Percentiles rank a stretch among this genome's conserved stretches.
Conservation (phyloP, 2,888 invertebrate species). For the Drosophila peninsularis region DNA sequence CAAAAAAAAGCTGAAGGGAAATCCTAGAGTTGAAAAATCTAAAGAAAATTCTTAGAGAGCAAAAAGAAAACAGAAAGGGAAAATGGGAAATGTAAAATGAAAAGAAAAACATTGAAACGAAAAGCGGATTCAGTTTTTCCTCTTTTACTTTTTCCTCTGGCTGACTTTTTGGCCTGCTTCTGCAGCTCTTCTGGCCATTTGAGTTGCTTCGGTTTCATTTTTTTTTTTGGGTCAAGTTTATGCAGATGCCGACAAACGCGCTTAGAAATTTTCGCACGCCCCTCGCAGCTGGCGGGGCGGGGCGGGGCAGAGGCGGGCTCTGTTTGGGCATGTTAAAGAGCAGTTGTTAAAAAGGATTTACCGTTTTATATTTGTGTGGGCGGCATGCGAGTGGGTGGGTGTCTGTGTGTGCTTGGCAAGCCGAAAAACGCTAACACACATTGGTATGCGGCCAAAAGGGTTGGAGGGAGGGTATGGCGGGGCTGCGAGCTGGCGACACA, state of each 20-base stretch:
- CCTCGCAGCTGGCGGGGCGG: slow-evolving; percentile 4
- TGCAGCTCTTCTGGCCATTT: slow-evolving; percentile 16
- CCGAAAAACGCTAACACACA: slow-evolving; percentile 34
- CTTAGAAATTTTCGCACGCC: slow-evolving; percentile 71
- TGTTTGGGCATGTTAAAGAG: slow-evolving; percentile 71
- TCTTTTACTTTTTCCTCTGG: slow-evolving; percentile 8
- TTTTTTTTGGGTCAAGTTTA: slow-evolving; percentile 76
- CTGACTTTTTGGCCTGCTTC: slow-evolving; percentile 50
- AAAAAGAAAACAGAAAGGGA: slow-evolving; percentile 12
- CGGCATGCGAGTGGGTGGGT: slow-evolving; percentile 40
- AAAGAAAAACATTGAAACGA: slow-evolving; percentile 47
- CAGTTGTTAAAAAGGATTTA: slow-evolving; percentile 80
- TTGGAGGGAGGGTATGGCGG: neutral
- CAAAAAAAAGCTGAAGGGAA: slow-evolving; percentile 19
- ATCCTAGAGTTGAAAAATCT: slow-evolving; percentile 67
- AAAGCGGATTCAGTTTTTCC: slow-evolving; percentile 59
- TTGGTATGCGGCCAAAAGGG: slow-evolving; percentile 66
- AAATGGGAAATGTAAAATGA: slow-evolving; percentile 15
- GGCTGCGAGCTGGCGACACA: slow-evolving; percentile 18
- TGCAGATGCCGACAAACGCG: slow-evolving; percentile 75
- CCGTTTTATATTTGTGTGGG: slow-evolving; percentile 68
- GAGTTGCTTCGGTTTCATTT: neutral
- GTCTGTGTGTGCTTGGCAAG: slow-evolving; percentile 28
- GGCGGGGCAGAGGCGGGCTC: neutral
- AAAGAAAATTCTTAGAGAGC: slow-evolving; percentile 53